These are phyloP conservation scores for Pluvianellus socialis DNA, from an alignment of 2,113 vertebrate species.

Conservation along the genomic window DNA sequence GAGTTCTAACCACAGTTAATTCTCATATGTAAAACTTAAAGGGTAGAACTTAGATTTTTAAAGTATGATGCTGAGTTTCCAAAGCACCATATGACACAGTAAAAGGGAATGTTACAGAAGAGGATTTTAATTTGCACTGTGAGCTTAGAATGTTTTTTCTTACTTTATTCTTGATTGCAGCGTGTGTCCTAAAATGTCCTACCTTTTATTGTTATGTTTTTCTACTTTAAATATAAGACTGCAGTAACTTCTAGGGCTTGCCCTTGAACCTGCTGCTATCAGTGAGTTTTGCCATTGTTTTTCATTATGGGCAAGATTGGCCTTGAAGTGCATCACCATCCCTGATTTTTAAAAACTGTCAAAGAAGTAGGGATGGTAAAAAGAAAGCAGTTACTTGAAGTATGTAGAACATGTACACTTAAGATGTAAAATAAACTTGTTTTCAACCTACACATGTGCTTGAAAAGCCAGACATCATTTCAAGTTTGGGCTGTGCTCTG, in stretches of 20 bases:
- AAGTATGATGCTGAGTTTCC: neutral
- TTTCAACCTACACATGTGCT: neutral
- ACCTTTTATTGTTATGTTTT: neutral
- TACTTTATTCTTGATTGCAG: neutral
- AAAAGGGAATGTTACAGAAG: neutral
- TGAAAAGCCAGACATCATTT: neutral
- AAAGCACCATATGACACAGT: neutral
- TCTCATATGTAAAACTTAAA: neutral
- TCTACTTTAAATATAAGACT: neutral
- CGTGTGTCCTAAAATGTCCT: neutral
- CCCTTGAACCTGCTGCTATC: neutral
- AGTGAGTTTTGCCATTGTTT: neutral
- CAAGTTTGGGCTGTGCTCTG: neutral
- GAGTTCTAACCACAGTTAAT: neutral
- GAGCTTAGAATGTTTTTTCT: neutral
- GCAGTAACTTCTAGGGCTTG: neutral
- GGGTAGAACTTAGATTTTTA: neutral
- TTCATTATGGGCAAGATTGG: neutral
- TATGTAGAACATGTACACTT: accelerated
- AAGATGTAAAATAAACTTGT: neutral
- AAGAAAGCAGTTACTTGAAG: neutral
- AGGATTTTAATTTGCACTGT: neutral
- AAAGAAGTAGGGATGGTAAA: neutral
- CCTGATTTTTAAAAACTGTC: neutral
- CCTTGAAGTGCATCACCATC: neutral